phyloP scores from a whole-genome alignment of 2,797 vertebrate species.

The Bovichtus variegatus region DNA sequence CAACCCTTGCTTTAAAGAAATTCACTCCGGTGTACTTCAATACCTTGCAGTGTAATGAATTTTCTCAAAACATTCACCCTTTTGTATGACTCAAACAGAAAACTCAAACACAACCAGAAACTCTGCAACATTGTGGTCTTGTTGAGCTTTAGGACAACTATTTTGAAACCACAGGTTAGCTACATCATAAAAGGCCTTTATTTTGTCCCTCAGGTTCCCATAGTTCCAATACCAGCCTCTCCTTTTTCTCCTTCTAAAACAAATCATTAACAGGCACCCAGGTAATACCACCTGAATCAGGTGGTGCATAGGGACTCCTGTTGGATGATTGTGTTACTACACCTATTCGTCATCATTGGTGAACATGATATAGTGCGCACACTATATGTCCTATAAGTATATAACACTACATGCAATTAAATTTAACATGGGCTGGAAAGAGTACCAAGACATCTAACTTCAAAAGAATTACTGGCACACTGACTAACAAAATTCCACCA shows the following conservation, averaged over 20 bases:
- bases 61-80: constrained; percentile 2
- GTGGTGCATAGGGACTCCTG: constrained; percentile 41
- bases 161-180: neutral
- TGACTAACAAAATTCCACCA: neutral
- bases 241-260: neutral
- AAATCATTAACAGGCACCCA: neutral
- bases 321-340: constrained; percentile 44
- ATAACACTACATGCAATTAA: neutral
- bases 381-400: too few relatives aligned
- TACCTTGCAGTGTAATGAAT: neutral
- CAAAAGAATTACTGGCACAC: neutral
- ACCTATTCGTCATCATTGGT: neutral
- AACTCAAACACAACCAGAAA: constrained; percentile 13
- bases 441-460: neutral
- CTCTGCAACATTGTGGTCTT: neutral
- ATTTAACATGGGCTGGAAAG: neutral
- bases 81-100: neutral
- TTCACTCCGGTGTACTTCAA: neutral
- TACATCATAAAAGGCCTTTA: neutral
- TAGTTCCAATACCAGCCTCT: neutral
- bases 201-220: neutral
- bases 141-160: neutral
- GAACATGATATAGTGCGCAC: neutral
- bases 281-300: constrained; percentile 25
- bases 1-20: neutral